These are phyloP conservation scores for Phainopepla nitens DNA, from an alignment of 2,113 vertebrate genomes.

Conservation along the genomic window DNA sequence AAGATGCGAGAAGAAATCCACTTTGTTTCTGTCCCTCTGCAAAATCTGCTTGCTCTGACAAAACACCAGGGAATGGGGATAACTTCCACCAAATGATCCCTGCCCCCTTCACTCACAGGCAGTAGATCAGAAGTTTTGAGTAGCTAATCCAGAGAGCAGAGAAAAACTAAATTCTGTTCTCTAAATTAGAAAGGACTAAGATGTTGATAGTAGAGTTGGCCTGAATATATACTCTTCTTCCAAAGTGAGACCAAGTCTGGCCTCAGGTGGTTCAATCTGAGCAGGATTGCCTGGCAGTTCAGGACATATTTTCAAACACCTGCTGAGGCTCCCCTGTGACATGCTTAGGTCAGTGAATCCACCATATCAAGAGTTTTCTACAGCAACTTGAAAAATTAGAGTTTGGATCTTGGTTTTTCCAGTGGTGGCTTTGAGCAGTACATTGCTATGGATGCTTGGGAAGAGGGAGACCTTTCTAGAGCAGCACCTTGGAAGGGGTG, in stretches of 20 bases:
- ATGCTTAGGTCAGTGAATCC: neutral
- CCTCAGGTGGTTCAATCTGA: neutral
- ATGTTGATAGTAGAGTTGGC: neutral
- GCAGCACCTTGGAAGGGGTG: neutral
- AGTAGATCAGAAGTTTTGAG: neutral
- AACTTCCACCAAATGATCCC: neutral
- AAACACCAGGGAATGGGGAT: neutral
- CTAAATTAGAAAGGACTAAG: neutral
- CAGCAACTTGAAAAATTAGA: neutral
- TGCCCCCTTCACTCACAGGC: neutral
- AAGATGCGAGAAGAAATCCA: neutral
- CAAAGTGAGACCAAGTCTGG: neutral
- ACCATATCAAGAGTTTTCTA: neutral
- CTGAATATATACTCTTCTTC: neutral
- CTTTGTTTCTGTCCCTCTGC: neutral
- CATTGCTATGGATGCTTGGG: neutral
- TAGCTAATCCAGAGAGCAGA: neutral
- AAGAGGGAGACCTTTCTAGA: neutral
- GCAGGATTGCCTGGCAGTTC: neutral
- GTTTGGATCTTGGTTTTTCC: neutral
- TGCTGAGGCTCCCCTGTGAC: neutral
- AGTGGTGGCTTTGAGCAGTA: neutral
- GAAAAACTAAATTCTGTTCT: neutral
- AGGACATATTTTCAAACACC: neutral
- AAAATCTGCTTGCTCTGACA: neutral